Evolutionary conservation across 2,888 invertebrate species (phyloP).

Genomic region (Hirtodrosophila trivittata): DNA sequence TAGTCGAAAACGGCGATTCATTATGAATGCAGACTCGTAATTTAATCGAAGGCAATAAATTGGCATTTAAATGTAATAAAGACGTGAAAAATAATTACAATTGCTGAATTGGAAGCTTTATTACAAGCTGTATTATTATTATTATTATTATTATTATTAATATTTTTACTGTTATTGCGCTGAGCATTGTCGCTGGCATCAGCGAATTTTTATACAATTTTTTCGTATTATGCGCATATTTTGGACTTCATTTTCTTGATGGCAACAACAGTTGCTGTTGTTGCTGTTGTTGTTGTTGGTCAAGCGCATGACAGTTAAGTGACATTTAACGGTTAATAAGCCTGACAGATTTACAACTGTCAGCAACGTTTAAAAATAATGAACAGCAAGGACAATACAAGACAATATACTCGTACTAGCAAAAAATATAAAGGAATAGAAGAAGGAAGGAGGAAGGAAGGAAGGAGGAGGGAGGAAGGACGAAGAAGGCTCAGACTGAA

Average conservation of each 20-base stretch:
- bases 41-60: conserved; percentile 78
- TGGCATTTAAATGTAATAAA: conserved; percentile 80
- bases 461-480: too few relatives aligned
- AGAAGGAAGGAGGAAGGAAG: too few relatives aligned
- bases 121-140: conserved; percentile 48
- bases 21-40: conserved; percentile 56
- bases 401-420: conserved; percentile 18
- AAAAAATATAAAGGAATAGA: conserved; percentile 5
- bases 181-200: conserved; percentile 23
- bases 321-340: conserved; percentile 80
- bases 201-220: conserved; percentile 52
- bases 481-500: conserved; percentile 29
- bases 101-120: conserved; percentile 54
- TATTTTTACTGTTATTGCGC: conserved; percentile 32
- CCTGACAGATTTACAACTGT: conserved; percentile 80
- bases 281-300: conserved; percentile 43
- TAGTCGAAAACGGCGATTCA: conserved; percentile 48
- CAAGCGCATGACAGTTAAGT: conserved; percentile 74
- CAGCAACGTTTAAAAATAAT: conserved; percentile 74
- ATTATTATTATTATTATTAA: conserved; percentile 52
- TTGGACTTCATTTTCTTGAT: conserved; percentile 48
- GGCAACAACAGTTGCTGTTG: conserved; percentile 2
- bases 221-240: conserved; percentile 72
- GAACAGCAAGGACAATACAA: conserved; percentile 60
- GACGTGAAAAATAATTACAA: conserved; percentile 74